Evolutionary conservation across 2,888 invertebrate genomes (phyloP).

Genomic region (Rhagonycha fulva): DNA sequence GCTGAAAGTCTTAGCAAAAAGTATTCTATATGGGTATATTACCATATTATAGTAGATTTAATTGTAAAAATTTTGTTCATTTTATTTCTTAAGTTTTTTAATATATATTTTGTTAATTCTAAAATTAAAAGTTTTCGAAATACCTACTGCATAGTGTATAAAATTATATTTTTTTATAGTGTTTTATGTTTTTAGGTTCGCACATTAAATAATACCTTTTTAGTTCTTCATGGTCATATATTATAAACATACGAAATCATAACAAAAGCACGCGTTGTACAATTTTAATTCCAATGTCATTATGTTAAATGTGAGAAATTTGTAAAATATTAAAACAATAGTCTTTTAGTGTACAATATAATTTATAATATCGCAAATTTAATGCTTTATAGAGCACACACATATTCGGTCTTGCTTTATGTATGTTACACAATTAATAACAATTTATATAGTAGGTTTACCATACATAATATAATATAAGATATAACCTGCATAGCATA

Average conservation of each 20-base stretch:
- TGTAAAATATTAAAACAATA: slow-evolving; percentile 51
- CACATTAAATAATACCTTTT: slow-evolving; percentile 30
- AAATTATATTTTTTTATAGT: slow-evolving; percentile 8
- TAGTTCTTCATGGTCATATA: slow-evolving; percentile 31
- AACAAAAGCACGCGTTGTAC: slow-evolving; percentile 43
- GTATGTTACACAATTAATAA: background rate
- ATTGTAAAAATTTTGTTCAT: too few species aligned
- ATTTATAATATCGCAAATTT: slow-evolving; percentile 22
- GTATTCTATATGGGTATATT: too few species aligned
- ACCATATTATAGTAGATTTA: too few species aligned
- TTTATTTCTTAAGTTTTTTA: background rate
- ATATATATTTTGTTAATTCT: background rate
- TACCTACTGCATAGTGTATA: background rate
- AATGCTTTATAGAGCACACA: slow-evolving; percentile 3
- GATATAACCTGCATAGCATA: too few species aligned
- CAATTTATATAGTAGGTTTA: background rate
- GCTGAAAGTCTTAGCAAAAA: too few species aligned
- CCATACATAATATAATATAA: background rate
- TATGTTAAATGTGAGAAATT: slow-evolving; percentile 50
- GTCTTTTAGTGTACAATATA: slow-evolving; percentile 29
- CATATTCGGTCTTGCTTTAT: background rate
- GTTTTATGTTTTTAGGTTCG: slow-evolving; percentile 24
- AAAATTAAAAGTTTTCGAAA: background rate
- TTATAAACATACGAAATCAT: slow-evolving; percentile 34
- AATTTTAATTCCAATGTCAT: slow-evolving; percentile 53